phyloP scores from a whole-genome alignment of 1,140 invertebrate genomes.

The Scylla paramamosain region DNA sequence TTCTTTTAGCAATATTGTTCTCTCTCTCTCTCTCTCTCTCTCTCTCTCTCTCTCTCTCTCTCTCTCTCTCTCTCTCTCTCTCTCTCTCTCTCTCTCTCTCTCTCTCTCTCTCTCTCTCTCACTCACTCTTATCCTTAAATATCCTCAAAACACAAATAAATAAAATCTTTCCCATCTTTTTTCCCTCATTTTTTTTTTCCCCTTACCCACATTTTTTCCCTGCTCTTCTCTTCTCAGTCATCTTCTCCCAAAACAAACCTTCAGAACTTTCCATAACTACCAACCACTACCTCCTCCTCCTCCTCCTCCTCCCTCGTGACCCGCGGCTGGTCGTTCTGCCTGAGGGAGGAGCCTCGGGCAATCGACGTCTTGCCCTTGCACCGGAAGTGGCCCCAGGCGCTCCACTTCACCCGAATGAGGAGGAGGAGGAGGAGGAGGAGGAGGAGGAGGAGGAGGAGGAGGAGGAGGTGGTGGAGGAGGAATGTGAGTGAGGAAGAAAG shows the following conservation, averaged over 20 bases:
- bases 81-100: neutral
- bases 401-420: neutral
- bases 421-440: neutral
- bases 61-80: neutral
- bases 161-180: neutral
- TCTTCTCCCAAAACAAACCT: neutral
- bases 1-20: neutral
- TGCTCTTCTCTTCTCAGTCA: neutral
- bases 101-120: constrained; percentile 36
- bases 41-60: constrained; percentile 24
- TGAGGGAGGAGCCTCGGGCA: constrained; percentile 14
- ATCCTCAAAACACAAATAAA: too few relatives aligned
- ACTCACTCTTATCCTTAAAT: neutral
- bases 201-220: neutral
- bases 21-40: constrained; percentile 4
- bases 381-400: constrained; percentile 56
- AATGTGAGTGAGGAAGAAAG: neutral
- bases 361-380: constrained; percentile 50
- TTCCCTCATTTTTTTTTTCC: neutral
- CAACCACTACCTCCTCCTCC: constrained; percentile 21
- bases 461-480: neutral
- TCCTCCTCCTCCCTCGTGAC: constrained; percentile 42
- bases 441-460: neutral
- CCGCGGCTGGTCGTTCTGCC: constrained; percentile 4
- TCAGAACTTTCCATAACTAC: neutral